phyloP scores from a whole-genome alignment of 2,888 invertebrate genomes.

The Hoplodrina ambigua region DNA sequence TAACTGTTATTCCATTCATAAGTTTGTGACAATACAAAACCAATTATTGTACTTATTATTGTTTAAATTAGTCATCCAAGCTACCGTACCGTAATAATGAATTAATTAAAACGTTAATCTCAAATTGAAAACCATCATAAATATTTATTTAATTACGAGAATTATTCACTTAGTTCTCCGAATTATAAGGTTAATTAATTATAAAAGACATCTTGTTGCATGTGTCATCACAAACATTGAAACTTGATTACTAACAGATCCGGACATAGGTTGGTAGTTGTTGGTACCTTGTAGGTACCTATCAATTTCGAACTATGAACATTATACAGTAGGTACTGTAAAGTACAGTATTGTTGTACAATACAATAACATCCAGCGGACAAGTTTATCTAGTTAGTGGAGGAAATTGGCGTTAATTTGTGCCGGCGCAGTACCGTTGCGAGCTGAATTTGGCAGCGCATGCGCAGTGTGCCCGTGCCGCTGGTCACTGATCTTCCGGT shows the following conservation, averaged over 20 bases:
- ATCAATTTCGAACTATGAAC: not conserved
- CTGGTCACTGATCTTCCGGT: conserved; percentile 89
- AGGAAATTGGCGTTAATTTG: conserved; percentile 78
- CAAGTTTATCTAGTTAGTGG: conserved; percentile 56
- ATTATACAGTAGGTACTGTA: not conserved
- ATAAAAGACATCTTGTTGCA: conserved; percentile 11
- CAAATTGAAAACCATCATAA: conserved; percentile 7
- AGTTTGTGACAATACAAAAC: conserved; percentile 27
- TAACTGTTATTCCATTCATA: conserved; percentile 46
- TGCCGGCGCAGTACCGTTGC: conserved; percentile 84
- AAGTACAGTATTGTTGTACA: conserved; percentile 29
- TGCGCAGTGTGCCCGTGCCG: conserved; percentile 46
- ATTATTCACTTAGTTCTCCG: conserved; percentile 24
- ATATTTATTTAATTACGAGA: conserved; percentile 28
- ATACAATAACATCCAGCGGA: conserved; percentile 35
- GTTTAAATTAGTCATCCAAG: conserved; percentile 38
- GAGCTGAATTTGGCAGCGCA: conserved; percentile 80
- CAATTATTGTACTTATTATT: conserved; percentile 14
- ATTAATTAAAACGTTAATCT: conserved; percentile 19
- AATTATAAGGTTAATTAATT: conserved; percentile 16
- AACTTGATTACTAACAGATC: conserved; percentile 7
- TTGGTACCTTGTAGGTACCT: not conserved
- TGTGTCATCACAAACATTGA: conserved; percentile 23
- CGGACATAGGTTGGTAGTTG: not conserved
- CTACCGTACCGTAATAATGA: conserved; percentile 10